Evolutionary conservation across 2,113 vertebrate genomes (phyloP).

Genomic region (Indri indri): DNA sequence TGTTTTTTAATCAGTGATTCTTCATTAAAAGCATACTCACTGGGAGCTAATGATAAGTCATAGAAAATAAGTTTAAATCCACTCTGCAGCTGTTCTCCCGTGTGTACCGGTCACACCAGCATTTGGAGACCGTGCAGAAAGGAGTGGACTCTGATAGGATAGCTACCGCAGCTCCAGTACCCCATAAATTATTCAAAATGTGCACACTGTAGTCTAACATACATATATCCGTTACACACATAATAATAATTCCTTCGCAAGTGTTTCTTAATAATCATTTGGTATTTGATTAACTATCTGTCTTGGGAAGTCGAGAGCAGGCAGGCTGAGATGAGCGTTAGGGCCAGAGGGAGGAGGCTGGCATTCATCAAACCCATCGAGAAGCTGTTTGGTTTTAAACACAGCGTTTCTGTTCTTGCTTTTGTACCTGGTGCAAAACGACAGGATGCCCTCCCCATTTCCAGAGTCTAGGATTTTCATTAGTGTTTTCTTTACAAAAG

Average conservation of each 20-base stretch:
- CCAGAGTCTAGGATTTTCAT: not conserved
- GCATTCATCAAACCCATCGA: not conserved
- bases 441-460: not conserved
- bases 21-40: conserved; percentile 56
- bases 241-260: conserved; percentile 37
- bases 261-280: conserved; percentile 63
- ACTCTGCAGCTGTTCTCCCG: conserved; percentile 24
- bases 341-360: not conserved
- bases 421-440: not conserved
- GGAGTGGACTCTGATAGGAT: not conserved
- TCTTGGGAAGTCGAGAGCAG: conserved; percentile 1
- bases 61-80: conserved; percentile 47
- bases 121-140: not conserved
- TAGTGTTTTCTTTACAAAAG: not conserved
- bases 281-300: conserved; percentile 64
- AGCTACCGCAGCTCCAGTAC: not conserved
- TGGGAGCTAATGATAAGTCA: conserved; percentile 48
- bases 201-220: not conserved
- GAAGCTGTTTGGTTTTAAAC: not conserved
- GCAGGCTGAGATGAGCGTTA: not conserved
- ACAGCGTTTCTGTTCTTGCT: not conserved
- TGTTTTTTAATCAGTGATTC: conserved; percentile 43
- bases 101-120: not conserved
- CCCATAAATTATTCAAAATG: not conserved
- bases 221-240: not conserved